Percentiles rank a stretch among this genome's conserved stretches.
Conservation (phyloP, 2,888 invertebrate genomes). For the Dicyrtomina minuta region DNA sequence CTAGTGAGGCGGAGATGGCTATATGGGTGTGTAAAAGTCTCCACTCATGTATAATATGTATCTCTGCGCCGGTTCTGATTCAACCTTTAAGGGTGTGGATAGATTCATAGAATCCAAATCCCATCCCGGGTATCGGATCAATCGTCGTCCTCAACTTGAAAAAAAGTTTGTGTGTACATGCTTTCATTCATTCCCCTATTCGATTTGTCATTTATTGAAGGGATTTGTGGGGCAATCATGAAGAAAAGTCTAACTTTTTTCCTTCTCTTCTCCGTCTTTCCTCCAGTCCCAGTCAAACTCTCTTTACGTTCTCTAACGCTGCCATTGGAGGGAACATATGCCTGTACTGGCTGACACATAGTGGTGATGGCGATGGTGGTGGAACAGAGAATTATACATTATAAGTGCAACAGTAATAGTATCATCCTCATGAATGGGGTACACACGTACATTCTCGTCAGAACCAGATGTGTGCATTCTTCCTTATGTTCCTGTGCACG, state of each 20-base stretch:
- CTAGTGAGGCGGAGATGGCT: no score
- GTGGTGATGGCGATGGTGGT: no score
- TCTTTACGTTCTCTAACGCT: neutral
- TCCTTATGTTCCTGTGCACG: no score
- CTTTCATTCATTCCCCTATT: conserved; percentile 42
- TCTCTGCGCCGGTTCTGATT: no score
- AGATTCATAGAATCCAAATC: conserved; percentile 30
- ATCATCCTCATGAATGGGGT: no score
- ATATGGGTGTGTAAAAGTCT: conserved; percentile 4
- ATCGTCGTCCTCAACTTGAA: conserved; percentile 10
- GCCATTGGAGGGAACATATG: no score
- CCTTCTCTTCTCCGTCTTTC: conserved; percentile 2
- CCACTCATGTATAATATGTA: neutral
- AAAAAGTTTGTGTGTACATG: conserved; percentile 23
- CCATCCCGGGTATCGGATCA: conserved; percentile 32
- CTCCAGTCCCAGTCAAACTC: conserved; percentile 20
- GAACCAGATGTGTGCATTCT: no score
- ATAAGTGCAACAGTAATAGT: no score
- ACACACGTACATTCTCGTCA: no score
- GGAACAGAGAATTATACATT: no score
- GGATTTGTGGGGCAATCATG: conserved; percentile 51
- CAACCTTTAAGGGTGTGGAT: neutral
- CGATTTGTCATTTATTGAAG: conserved; percentile 53
- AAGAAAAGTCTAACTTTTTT: conserved; percentile 39
- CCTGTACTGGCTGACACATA: no score